Conservation (phyloP, 2,113 vertebrate species). For the Lichenostomus cassidix region DNA sequence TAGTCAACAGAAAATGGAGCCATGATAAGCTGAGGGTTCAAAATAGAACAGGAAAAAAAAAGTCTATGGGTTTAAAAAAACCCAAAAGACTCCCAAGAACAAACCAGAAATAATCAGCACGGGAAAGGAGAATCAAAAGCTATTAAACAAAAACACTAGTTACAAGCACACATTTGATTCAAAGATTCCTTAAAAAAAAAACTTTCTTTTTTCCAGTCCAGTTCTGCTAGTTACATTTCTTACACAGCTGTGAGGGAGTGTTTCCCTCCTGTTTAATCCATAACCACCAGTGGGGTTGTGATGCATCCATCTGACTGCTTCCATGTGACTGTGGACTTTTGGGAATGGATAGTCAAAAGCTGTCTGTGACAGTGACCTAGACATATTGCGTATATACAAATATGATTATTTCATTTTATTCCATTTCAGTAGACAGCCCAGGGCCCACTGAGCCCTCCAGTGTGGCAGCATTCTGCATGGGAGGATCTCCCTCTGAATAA, state of each 20-base stretch:
- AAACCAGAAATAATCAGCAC: background rate
- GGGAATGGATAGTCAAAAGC: fast-evolving
- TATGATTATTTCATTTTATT: background rate
- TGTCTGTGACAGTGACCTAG: background rate
- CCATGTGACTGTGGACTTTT: background rate
- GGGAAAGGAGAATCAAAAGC: background rate
- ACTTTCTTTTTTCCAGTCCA: background rate
- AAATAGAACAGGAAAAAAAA: background rate
- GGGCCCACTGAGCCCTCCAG: background rate
- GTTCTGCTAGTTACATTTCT: background rate
- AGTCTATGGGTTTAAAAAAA: background rate
- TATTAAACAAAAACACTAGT: background rate
- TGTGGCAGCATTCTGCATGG: background rate
- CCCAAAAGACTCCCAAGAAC: background rate
- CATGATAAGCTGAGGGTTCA: background rate
- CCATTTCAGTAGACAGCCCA: background rate
- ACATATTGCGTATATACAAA: background rate
- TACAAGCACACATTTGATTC: background rate
- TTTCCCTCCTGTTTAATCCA: background rate
- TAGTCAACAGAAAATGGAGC: background rate
- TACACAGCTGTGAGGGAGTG: background rate
- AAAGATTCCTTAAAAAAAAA: background rate
- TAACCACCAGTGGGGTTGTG: background rate
- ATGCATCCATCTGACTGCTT: too few relatives aligned
- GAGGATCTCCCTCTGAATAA: background rate